Evolutionary conservation across 2,797 vertebrate genomes (phyloP).

Genomic region (Hyperoplus lanceolatus): DNA sequence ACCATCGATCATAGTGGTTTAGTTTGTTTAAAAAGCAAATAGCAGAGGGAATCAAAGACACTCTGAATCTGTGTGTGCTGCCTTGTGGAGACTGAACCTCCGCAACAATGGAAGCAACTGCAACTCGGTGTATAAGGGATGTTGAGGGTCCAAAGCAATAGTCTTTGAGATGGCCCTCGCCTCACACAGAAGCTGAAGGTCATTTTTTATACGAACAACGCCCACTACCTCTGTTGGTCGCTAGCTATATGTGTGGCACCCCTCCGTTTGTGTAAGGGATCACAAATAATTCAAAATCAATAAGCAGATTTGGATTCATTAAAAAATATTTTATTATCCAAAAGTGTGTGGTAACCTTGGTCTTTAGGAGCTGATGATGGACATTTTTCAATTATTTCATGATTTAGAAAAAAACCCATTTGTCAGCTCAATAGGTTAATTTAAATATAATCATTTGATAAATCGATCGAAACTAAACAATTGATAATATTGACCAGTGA

Average conservation of each 20-base stretch:
- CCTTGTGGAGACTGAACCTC: conserved; percentile 1
- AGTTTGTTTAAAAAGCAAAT: not conserved
- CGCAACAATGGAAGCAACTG: not conserved
- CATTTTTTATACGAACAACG: not conserved
- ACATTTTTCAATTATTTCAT: not conserved
- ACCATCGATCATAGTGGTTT: not conserved
- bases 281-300: not conserved
- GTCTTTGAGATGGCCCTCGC: not conserved
- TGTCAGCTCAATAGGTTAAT: not conserved
- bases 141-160: not conserved
- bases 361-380: not conserved
- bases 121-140: not conserved
- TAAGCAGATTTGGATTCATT: not conserved
- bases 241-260: too few species aligned
- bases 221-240: too few species aligned
- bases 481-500: not conserved
- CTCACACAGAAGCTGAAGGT: conserved; percentile 5
- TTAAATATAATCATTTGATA: not conserved
- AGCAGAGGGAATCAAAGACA: not conserved
- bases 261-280: not conserved
- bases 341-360: not conserved
- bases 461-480: not conserved
- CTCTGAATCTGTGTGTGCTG: not conserved
- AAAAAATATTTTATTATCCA: too few species aligned
- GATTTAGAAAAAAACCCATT: not conserved